These are phyloP conservation scores for Cochlearius cochlearius DNA, from an alignment of 2,113 vertebrate species.

Conservation along the genomic window DNA sequence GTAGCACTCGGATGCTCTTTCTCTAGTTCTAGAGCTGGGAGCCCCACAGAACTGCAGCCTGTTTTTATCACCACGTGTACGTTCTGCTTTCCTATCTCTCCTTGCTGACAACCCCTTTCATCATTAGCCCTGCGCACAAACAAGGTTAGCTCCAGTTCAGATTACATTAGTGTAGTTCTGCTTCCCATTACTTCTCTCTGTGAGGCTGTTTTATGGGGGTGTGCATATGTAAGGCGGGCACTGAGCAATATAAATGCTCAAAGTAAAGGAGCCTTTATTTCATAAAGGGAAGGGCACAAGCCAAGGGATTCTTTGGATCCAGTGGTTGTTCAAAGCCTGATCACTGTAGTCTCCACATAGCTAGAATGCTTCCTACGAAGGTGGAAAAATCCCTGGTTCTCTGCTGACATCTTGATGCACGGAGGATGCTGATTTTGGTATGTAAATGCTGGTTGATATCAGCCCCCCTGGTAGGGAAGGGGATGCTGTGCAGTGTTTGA, in stretches of 20 bases:
- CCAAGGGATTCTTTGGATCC: background rate
- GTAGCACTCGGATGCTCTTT: background rate
- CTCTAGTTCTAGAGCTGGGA: background rate
- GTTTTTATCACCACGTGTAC: background rate
- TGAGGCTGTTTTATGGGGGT: background rate
- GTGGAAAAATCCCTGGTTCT: background rate
- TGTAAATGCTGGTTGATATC: background rate
- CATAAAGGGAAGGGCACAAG: background rate
- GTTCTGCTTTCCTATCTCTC: background rate
- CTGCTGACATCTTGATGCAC: background rate
- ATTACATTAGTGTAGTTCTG: conserved; percentile 48
- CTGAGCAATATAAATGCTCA: background rate
- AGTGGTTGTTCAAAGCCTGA: background rate
- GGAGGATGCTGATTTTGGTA: background rate
- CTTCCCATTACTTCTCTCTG: conserved; percentile 12
- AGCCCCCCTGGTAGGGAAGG: background rate
- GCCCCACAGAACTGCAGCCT: background rate
- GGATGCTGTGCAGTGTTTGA: background rate
- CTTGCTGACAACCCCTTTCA: conserved; percentile 35
- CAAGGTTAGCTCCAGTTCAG: conserved; percentile 48
- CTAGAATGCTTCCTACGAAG: background rate
- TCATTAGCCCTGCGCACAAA: conserved; percentile 31
- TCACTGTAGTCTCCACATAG: background rate
- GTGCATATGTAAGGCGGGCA: background rate
- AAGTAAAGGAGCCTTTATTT: background rate